phyloP scores from a whole-genome alignment of 2,113 vertebrate genomes.

The Pampusana beccarii region DNA sequence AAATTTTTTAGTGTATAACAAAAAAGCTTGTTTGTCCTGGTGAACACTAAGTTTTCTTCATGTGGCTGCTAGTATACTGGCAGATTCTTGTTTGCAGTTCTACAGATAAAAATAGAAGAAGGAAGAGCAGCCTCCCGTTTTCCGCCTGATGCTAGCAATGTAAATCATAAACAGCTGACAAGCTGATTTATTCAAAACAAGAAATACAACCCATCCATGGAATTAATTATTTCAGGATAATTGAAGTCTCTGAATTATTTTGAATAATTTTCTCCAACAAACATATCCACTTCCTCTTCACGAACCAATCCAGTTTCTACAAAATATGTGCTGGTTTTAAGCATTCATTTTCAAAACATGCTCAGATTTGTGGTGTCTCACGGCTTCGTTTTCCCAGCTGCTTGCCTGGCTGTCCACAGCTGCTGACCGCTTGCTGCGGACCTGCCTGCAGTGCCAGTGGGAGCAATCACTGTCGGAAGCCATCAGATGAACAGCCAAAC shows the following conservation, averaged over 20 bases:
- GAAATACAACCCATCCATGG: background rate
- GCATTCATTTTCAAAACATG: background rate
- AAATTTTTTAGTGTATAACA: background rate
- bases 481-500: accelerated
- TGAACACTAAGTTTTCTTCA: background rate
- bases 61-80: background rate
- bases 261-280: background rate
- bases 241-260: background rate
- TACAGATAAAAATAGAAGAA: background rate
- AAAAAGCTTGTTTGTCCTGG: background rate
- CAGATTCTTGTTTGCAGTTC: background rate
- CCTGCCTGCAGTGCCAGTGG: background rate
- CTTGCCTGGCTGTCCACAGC: background rate
- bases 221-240: background rate
- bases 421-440: accelerated
- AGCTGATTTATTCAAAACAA: background rate
- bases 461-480: accelerated
- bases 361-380: background rate
- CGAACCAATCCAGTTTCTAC: background rate
- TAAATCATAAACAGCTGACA: background rate
- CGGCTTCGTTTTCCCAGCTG: background rate
- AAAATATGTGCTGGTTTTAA: background rate
- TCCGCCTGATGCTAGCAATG: background rate
- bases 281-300: background rate
- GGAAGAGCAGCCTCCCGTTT: background rate